Evolutionary conservation across 2,888 invertebrate genomes (phyloP), one percentile per base, ranked within the genome.

Genomic region (Halictus ligatus): DNA sequence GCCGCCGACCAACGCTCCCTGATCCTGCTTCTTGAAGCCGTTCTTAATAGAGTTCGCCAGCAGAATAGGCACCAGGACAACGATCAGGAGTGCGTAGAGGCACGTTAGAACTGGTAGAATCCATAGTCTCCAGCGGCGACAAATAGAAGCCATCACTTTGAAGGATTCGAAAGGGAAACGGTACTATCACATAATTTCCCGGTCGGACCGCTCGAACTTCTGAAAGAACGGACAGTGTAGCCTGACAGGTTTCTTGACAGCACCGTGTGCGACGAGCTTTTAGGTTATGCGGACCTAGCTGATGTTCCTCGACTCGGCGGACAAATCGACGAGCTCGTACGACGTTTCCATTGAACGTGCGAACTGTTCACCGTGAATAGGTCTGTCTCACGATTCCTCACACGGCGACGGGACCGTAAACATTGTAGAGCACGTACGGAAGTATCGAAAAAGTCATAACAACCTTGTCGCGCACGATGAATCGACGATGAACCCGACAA

Each of bases 81-180:
- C 96, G 75, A 99, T 97, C 79, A 98, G 96, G 86, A 98, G 95
- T 72, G 97, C 97, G 95, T 99, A 99, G 67, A 97, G 95, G 75
- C 97, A 96, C 87, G 98, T 97, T 79, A 98, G 96, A 81, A 98
- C 96, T 77, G 99, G 98, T 90, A 98, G 96, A 94, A 99, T 98
- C 99, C 99, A 99, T 90, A 98, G 96, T 94, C 98, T 97, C 99
- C 99, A 99, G 81, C 92, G 93, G 85, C 93, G 93, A 88, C 93
- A 95, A 86, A 95, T 90, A 48, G 92, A 91, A 85, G 95, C 94
- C 95, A 95, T 95, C 89, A 91, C 92, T 90, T 84, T 84, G 80
- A 46, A 40, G 78, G 15, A n/a, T 80, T 67, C 75, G 48, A 71
- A 69, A 40, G 15, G 35, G 13, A 43, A 43, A 40, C 1, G 50